Evolutionary conservation across 1,140 invertebrate genomes (phyloP), one percentile per base, ranked within the genome.

Genomic region (Ptiloglossa arizonensis): DNA sequence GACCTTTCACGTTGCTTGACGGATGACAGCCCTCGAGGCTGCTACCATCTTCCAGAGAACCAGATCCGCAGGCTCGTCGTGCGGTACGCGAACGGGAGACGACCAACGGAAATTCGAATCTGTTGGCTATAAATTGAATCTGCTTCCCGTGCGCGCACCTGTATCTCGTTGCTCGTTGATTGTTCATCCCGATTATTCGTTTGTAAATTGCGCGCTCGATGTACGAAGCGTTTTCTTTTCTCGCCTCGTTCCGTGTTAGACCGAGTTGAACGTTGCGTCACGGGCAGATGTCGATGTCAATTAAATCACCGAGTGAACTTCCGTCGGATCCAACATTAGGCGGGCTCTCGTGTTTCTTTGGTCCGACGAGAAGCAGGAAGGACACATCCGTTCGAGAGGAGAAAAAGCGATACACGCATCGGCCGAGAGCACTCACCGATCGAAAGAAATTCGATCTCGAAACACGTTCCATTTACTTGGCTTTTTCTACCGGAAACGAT

Each of bases 301-400:
- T 82, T 69, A 74, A 83, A 74, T 79, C 38, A 57, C 22, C 46
- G 82, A 41, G 57, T 62, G 67, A 46, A 66, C 60, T 60, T 69
- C 38, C 44, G 59, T 46, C 62, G 60, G 48, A 71, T 70, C 69
- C 27, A 9, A 5, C 24, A 69, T 74, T 44, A 56, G 71, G 44
- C 22, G 11, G 41, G 46, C 11, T 82, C 81, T 74, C 82, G 59
- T 69, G 60, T 83, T 82, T 70, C 69, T 48, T 60, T 44, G 57
- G 67, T 82, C 57, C 74, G 79, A 74, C 56, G 35, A 73, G 57
- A 59, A 83, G 60, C 69, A 74, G 82, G 75, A 83, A 82, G 74
- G 57, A 72, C 67, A 56, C 68, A 52, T 78, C 56, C 80, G 62
- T 35, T 54, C 24, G 22, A 35, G 3, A 46, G 24, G 17, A 57